Evolutionary conservation across 2,888 invertebrate genomes (phyloP), one percentile per base, ranked within the genome.

Genomic region (Ochlodes sylvanus): DNA sequence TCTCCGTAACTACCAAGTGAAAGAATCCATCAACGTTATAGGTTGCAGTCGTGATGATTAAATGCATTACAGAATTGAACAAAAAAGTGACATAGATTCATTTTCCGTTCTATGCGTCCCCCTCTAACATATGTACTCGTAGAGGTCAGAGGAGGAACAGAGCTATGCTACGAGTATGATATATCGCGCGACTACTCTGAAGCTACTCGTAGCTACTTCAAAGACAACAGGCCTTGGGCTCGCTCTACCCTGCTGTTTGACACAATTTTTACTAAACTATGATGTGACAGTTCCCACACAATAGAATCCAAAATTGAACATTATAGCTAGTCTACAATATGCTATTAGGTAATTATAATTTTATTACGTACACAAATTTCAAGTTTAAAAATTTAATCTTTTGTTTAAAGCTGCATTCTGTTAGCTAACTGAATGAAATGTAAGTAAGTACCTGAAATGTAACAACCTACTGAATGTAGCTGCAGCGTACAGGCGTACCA

Each of bases 181-280:
- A 66, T 21, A 67, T 34, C 54, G 44, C 55, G 67, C 60, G 32
- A 17, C 42, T 58, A 19, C 52, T 52, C 66, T 66, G 67, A 67
- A 67, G 55, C 54, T 47, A 54, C 54, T 54, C 32, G 32, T 14
- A 17, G 57, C 47, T 55, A 67, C 66, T 67, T 67, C 66, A 67
- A 61, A 67, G 66, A 67, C 60, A 61, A 67, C 66, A 60, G 66
- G 60, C 66, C 65, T 65, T 66, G 58, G 60, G 66, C 60, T 60
- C 54, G 44, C 60, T 60, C 66, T 66, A 60, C 60, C 42, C 60
- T 52, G 58, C 57, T 66, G 52, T 66, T 67, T 67, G 67, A 67
- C 67, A 67, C 67, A 42, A 67, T 61, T 67, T 66, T 47, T 54
- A 27, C 42, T 66, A 27, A 54, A 54, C 19, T 50, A 50, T 54